These are phyloP conservation scores for Riparia riparia DNA, from an alignment of 2,113 vertebrate species.

Conservation along the genomic window DNA sequence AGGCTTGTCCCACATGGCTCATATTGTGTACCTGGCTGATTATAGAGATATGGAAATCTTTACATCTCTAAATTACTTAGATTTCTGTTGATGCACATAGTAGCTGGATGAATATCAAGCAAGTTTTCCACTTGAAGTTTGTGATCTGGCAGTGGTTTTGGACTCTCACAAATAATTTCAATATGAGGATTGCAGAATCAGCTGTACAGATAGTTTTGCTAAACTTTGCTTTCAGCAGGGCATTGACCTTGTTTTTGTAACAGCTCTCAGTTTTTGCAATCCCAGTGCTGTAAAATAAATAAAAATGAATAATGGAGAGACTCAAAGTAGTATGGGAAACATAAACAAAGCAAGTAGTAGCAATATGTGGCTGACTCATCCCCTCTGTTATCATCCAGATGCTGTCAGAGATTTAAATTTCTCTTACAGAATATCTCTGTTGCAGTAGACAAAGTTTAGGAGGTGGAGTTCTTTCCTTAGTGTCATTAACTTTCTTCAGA, in stretches of 20 bases:
- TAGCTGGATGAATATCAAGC: neutral
- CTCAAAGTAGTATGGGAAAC: slow-evolving; percentile 37
- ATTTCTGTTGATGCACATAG: neutral
- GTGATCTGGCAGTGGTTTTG: neutral
- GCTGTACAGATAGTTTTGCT: slow-evolving; percentile 12
- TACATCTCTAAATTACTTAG: neutral
- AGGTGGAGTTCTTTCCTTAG: neutral
- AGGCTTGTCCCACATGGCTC: neutral
- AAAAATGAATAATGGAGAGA: slow-evolving; percentile 30
- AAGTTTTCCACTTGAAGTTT: neutral
- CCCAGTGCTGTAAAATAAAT: slow-evolving; percentile 30
- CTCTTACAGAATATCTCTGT: slow-evolving; percentile 8
- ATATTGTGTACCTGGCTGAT: neutral
- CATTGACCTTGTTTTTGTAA: slow-evolving; percentile 50
- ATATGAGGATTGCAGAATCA: neutral
- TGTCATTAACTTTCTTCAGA: neutral
- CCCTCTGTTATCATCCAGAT: slow-evolving; percentile 50
- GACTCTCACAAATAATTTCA: neutral
- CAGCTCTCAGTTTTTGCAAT: slow-evolving; percentile 37
- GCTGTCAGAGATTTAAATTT: slow-evolving; percentile 19
- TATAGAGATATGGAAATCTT: neutral
- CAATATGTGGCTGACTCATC: slow-evolving; percentile 39
- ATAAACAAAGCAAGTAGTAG: slow-evolving; percentile 59
- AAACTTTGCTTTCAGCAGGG: neutral
- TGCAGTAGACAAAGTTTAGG: neutral